A percentile compares a stretch with the other conserved stretches of the same genome.
Evolutionary conservation across 2,113 vertebrate genomes (phyloP).

Genomic region (Aspidoscelis tigris): DNA sequence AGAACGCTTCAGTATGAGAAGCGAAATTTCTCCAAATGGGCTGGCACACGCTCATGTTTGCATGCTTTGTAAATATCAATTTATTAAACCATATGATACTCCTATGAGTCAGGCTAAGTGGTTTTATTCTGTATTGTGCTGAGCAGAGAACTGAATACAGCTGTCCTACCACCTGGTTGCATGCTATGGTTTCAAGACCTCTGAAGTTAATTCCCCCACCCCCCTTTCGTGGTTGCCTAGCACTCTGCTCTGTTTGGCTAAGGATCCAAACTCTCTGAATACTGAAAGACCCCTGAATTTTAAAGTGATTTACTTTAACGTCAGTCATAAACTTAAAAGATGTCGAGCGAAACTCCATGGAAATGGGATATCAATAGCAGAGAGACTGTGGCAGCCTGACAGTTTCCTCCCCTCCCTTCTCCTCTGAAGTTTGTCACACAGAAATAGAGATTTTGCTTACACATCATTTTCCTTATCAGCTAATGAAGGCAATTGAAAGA

Average conservation of each 20-base stretch:
- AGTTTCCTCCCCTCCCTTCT: neutral
- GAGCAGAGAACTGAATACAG: conserved; percentile 9
- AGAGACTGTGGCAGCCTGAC: conserved; percentile 17
- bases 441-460: conserved; percentile 27
- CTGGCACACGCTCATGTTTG: neutral
- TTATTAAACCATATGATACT: neutral
- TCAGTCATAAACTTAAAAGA: conserved; percentile 34
- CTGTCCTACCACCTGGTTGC: neutral
- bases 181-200: neutral
- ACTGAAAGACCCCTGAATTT: conserved; percentile 16
- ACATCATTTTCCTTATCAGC: conserved; percentile 12
- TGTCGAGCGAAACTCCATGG: conserved; percentile 3
- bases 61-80: conserved; percentile 1
- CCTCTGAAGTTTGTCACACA: conserved; percentile 3
- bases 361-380: conserved; percentile 23
- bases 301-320: conserved; percentile 38
- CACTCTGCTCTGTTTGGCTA: conserved; percentile 12
- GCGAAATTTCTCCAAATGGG: neutral
- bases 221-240: neutral
- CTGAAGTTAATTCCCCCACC: neutral
- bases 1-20: neutral
- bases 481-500: conserved; percentile 21
- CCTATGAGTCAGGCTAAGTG: neutral
- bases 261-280: conserved; percentile 19
- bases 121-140: neutral